These are phyloP conservation scores for Orthonychiurus folsomi DNA, from an alignment of 2,888 invertebrate genomes.

Conservation along the genomic window DNA sequence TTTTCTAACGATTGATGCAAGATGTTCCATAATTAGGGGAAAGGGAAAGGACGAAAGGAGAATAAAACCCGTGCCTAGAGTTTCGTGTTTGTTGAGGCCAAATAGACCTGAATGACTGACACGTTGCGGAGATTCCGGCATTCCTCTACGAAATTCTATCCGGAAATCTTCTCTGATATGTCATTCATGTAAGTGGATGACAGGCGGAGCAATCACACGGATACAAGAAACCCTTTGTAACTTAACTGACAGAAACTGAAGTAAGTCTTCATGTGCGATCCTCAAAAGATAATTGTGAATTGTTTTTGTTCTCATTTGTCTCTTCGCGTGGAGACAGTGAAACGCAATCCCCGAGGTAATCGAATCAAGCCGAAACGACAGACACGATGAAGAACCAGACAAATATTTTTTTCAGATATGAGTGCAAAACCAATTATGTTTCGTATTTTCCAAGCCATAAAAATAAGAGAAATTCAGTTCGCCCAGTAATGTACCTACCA, in stretches of 20 bases:
- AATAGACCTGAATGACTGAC: not conserved
- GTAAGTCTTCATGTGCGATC: not conserved
- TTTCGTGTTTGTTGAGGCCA: not conserved
- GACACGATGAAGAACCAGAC: not conserved
- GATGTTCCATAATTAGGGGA: no score
- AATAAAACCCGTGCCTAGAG: not conserved
- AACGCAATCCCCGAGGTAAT: not conserved
- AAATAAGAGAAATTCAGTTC: no score
- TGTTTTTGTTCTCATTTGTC: not conserved
- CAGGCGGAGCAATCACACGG: not conserved
- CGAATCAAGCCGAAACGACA: not conserved
- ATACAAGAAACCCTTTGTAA: no score
- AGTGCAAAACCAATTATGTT: not conserved
- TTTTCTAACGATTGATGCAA: no score
- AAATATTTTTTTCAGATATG: not conserved
- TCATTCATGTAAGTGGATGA: not conserved
- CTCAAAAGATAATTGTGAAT: not conserved
- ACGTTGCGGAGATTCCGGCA: not conserved
- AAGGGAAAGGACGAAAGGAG: no score
- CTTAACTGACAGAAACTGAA: not conserved
- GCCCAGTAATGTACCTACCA: no score
- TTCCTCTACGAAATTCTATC: not conserved
- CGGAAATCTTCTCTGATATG: not conserved
- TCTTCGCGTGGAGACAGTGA: no score
- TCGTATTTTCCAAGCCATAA: no score